Evolutionary conservation across 92 coral and sea anemone species (phyloP).

Genomic region (Scolanthus callimorphus): DNA sequence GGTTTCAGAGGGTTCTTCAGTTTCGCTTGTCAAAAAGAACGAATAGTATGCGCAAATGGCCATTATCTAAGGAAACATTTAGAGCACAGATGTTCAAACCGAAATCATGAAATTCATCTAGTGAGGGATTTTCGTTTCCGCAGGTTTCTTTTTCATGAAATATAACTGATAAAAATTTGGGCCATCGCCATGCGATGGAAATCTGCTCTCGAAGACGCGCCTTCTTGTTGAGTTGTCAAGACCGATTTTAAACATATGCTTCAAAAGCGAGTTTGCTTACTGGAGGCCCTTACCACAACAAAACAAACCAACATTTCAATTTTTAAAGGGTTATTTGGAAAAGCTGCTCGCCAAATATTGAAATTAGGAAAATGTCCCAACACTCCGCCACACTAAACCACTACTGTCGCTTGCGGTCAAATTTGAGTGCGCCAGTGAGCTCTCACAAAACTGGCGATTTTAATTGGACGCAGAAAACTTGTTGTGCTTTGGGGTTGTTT

Average conservation of each 20-base stretch:
- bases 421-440: constrained; percentile 61
- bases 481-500: constrained; percentile 70
- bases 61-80: not conserved
- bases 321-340: constrained; percentile 81
- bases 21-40: not conserved
- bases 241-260: no score
- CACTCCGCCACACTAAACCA: constrained; percentile 62
- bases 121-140: no score
- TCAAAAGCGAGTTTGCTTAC: constrained; percentile 43
- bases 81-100: not conserved
- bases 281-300: constrained; percentile 64
- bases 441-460: constrained; percentile 52
- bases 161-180: no score
- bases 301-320: constrained; percentile 70
- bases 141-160: no score
- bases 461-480: constrained; percentile 45
- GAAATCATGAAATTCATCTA: no score
- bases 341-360: constrained; percentile 84
- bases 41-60: not conserved
- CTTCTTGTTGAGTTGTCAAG: no score
- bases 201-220: no score
- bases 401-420: constrained; percentile 41
- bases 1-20: not conserved
- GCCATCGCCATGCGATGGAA: no score
- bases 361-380: constrained; percentile 50